Conservation (phyloP, 2,888 invertebrate genomes). For the Rhorus exstirpatorius region DNA sequence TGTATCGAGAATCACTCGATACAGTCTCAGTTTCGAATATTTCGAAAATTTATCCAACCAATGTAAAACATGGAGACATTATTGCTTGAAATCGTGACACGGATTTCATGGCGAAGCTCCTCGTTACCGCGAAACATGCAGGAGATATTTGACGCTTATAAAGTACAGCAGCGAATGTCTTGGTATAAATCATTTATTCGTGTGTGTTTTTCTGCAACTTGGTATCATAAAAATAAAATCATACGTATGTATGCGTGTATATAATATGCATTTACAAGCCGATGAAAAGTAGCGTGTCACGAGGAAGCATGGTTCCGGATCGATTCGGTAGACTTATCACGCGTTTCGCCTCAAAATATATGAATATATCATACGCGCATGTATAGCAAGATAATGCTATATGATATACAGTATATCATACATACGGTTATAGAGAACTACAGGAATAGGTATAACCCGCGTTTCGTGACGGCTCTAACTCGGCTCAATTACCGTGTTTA, state of each 20-base stretch:
- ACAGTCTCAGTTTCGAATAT: too few relatives aligned
- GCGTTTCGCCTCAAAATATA: slow-evolving; percentile 12
- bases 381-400: slow-evolving; percentile 10
- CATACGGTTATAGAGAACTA: slow-evolving; percentile 18
- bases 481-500: slow-evolving; percentile 75
- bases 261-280: slow-evolving; percentile 13
- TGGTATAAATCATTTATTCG: too few relatives aligned
- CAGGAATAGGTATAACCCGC: slow-evolving; percentile 60
- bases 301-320: slow-evolving; percentile 70
- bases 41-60: too few relatives aligned
- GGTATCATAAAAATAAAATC: slow-evolving; percentile 39
- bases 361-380: slow-evolving; percentile 2
- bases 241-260: background rate
- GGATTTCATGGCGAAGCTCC: too few relatives aligned
- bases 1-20: too few relatives aligned
- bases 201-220: too few relatives aligned
- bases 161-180: too few relatives aligned
- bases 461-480: slow-evolving; percentile 73
- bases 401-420: slow-evolving; percentile 16
- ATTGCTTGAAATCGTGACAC: too few relatives aligned
- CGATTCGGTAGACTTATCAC: slow-evolving; percentile 71
- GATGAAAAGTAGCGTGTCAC: slow-evolving; percentile 66
- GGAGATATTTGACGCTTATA: too few relatives aligned
- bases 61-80: too few relatives aligned
- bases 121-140: too few relatives aligned